A percentile compares a stretch with the other conserved stretches of the same genome.
Evolutionary conservation across 1,140 invertebrate genomes (phyloP).

Genomic region (Mya arenaria): DNA sequence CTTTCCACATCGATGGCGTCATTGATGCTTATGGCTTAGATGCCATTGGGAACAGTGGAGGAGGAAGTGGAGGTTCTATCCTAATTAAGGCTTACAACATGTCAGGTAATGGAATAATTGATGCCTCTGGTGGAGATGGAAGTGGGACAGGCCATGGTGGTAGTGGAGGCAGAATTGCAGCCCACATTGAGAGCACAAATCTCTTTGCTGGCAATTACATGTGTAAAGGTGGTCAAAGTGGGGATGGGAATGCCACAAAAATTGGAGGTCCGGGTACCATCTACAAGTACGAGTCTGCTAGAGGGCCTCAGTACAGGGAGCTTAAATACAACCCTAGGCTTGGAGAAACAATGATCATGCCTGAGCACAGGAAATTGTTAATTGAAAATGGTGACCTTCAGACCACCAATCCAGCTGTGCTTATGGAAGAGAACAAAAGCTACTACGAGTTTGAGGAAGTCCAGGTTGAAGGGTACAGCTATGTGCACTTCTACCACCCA

Average conservation of each 20-base stretch:
- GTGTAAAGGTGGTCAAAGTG: constrained; percentile 63
- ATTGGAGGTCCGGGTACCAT: constrained; percentile 72
- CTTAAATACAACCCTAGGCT: constrained; percentile 73
- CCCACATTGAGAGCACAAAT: constrained; percentile 68
- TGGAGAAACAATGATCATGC: constrained; percentile 66
- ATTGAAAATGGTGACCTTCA: constrained; percentile 67
- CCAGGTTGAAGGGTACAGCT: constrained; percentile 70
- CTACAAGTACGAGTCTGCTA: constrained; percentile 72
- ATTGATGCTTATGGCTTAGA: constrained; percentile 60
- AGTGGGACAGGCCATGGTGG: constrained; percentile 63
- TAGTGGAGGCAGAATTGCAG: constrained; percentile 71
- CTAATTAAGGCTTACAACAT: constrained; percentile 70
- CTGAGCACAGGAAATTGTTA: constrained; percentile 69
- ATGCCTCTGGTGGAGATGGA: constrained; percentile 69
- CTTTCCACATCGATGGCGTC: constrained; percentile 66
- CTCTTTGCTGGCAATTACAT: constrained; percentile 67
- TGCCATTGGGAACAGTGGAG: constrained; percentile 59
- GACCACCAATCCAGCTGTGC: constrained; percentile 68
- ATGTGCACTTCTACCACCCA: constrained; percentile 75
- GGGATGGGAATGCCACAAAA: constrained; percentile 24
- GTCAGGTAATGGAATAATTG: constrained; percentile 67
- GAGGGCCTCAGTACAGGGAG: constrained; percentile 72
- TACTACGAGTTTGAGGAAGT: constrained; percentile 76
- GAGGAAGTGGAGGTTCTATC: constrained; percentile 71
- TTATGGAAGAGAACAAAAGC: constrained; percentile 68